Evolutionary conservation across 2,888 invertebrate genomes (phyloP).

Genomic region (Protonemura montana): DNA sequence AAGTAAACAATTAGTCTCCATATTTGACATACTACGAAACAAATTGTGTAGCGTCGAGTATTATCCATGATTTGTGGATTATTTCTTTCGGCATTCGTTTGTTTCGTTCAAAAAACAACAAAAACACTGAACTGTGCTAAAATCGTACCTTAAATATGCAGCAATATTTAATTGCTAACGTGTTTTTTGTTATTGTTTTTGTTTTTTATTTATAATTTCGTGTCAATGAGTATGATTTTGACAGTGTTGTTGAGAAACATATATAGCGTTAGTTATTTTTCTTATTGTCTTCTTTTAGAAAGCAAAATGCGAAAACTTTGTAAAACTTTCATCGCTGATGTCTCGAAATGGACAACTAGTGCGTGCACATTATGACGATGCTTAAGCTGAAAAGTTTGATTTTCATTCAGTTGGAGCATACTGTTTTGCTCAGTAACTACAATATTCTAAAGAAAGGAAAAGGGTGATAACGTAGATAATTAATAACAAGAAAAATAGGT

Average conservation of each 20-base stretch:
- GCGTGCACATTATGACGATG: neutral
- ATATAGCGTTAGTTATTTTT: neutral
- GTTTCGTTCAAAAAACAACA: neutral
- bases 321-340: neutral
- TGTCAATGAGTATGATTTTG: neutral
- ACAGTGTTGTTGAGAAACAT: neutral
- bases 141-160: neutral
- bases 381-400: slow-evolving; percentile 42
- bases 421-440: slow-evolving; percentile 48
- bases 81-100: neutral
- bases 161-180: neutral
- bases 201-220: neutral
- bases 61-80: neutral
- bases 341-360: neutral
- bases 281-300: neutral
- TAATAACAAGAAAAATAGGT: slow-evolving; percentile 39
- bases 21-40: neutral
- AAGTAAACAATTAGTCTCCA: neutral
- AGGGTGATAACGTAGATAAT: slow-evolving; percentile 47
- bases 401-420: slow-evolving; percentile 44
- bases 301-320: neutral
- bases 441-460: slow-evolving; percentile 50
- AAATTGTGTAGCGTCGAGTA: neutral
- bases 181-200: neutral
- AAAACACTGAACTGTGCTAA: neutral